Evolutionary conservation across 1,140 invertebrate species (phyloP).

Genomic region (Drosophila sturtevanti): DNA sequence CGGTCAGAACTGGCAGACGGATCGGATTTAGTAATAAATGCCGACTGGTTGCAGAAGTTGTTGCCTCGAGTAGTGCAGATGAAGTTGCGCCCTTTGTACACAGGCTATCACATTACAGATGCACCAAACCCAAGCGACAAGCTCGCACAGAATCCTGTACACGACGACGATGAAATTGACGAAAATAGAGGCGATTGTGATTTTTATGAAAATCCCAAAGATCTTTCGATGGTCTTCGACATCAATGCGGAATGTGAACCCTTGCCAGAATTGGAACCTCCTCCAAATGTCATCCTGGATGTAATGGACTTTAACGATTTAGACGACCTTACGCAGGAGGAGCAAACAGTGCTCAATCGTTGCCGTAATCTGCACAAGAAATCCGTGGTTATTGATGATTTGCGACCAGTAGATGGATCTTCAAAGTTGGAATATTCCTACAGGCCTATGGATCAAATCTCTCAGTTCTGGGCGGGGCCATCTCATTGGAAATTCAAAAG

Average conservation of each 20-base stretch:
- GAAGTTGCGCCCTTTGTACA: slow-evolving; percentile 62
- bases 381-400: slow-evolving; percentile 68
- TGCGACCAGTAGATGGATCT: slow-evolving; percentile 71
- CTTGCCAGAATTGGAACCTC: slow-evolving; percentile 54
- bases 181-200: slow-evolving; percentile 35
- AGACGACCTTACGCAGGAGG: slow-evolving; percentile 73
- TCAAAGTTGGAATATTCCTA: slow-evolving; percentile 80
- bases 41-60: slow-evolving; percentile 51
- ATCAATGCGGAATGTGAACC: slow-evolving; percentile 80
- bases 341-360: slow-evolving; percentile 61
- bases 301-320: slow-evolving; percentile 65
- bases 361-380: slow-evolving; percentile 69
- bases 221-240: slow-evolving; percentile 75
- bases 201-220: slow-evolving; percentile 53
- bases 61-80: slow-evolving; percentile 37
- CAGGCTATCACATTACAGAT: slow-evolving; percentile 75
- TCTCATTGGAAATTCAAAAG: slow-evolving; percentile 82
- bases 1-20: not conserved
- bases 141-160: not conserved
- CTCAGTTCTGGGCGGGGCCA: slow-evolving; percentile 81
- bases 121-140: slow-evolving; percentile 61
- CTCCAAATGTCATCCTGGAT: slow-evolving; percentile 38
- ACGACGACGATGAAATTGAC: slow-evolving; percentile 27
- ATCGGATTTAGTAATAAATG: slow-evolving; percentile 22
- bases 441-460: slow-evolving; percentile 79